Percentiles rank a stretch among this genome's conserved stretches.
phyloP scores from a whole-genome alignment of 30 jellyfish, hydroid and myxozoan genomes.

The Catostylus mosaicus region DNA sequence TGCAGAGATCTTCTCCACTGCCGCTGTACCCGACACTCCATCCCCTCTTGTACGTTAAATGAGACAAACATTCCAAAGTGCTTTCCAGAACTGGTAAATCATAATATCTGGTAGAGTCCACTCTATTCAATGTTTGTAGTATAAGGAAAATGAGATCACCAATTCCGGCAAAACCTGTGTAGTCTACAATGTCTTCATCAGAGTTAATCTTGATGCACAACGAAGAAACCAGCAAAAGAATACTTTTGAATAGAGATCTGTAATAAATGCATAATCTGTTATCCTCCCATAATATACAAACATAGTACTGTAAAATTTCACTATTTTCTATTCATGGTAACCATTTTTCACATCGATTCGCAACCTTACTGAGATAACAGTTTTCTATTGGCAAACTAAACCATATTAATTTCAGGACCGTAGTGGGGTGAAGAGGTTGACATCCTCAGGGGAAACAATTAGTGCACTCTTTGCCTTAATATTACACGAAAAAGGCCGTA shows the following conservation, averaged over 20 bases:
- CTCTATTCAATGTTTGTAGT: conserved; percentile 43
- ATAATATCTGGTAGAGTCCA: conserved; percentile 84
- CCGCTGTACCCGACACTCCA: conserved; percentile 80
- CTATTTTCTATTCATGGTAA: too few relatives aligned
- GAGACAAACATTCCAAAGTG: conserved; percentile 76
- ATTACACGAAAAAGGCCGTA: too few relatives aligned
- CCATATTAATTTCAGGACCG: too few relatives aligned
- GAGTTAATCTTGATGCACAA: conserved; percentile 32
- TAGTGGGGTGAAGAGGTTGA: too few relatives aligned
- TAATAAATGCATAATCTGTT: neutral
- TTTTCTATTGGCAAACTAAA: too few relatives aligned
- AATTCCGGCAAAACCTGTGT: neutral
- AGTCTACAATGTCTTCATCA: neutral
- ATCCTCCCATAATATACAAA: neutral
- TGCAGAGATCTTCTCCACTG: conserved; percentile 79
- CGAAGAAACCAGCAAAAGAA: conserved; percentile 28
- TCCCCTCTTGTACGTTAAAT: conserved; percentile 59
- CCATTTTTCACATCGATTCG: too few relatives aligned
- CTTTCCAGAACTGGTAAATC: conserved; percentile 93
- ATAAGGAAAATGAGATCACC: conserved; percentile 56
- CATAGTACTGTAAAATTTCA: too few relatives aligned
- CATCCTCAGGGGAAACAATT: too few relatives aligned
- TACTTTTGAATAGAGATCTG: conserved; percentile 52
- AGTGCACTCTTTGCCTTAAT: too few relatives aligned
- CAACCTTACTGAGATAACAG: too few relatives aligned